These are phyloP conservation scores for Limosa lapponica DNA, from an alignment of 2,797 vertebrate species.

Conservation along the genomic window DNA sequence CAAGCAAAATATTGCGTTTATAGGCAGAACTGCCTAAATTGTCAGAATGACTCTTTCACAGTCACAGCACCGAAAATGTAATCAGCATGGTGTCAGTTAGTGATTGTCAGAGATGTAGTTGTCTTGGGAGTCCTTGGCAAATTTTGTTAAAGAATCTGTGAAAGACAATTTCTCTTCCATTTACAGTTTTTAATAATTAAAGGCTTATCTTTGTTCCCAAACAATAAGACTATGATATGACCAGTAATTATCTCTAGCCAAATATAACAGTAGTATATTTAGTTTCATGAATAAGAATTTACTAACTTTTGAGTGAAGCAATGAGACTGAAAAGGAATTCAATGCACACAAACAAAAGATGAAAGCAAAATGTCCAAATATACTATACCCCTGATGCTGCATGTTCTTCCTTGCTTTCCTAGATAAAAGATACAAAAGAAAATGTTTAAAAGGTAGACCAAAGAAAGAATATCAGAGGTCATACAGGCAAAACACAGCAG, in stretches of 20 bases:
- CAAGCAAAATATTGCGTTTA: not conserved
- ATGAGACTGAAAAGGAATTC: not conserved
- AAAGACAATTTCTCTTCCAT: not conserved
- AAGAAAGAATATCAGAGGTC: not conserved
- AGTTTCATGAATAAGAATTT: not conserved
- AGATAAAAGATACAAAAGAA: not conserved
- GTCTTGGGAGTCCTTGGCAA: not conserved
- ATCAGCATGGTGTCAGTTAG: not conserved
- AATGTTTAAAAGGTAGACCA: not conserved
- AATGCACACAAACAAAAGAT: not conserved
- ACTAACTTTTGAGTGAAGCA: not conserved
- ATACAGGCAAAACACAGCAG: not conserved
- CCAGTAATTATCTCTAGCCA: not conserved
- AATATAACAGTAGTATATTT: not conserved
- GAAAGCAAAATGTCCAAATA: not conserved
- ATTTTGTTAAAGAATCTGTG: not conserved
- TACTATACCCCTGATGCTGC: constrained; percentile 50
- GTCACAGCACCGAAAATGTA: not conserved
- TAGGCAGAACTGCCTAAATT: not conserved
- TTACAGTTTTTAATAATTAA: not conserved
- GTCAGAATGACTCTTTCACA: not conserved
- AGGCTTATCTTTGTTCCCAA: not conserved
- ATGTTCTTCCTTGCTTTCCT: constrained; percentile 49
- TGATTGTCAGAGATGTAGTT: not conserved
- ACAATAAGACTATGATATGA: not conserved